Evolutionary conservation across 1,140 invertebrate species (phyloP), one percentile per base, ranked within the genome.

Genomic region (Brachionus paranguensis): DNA sequence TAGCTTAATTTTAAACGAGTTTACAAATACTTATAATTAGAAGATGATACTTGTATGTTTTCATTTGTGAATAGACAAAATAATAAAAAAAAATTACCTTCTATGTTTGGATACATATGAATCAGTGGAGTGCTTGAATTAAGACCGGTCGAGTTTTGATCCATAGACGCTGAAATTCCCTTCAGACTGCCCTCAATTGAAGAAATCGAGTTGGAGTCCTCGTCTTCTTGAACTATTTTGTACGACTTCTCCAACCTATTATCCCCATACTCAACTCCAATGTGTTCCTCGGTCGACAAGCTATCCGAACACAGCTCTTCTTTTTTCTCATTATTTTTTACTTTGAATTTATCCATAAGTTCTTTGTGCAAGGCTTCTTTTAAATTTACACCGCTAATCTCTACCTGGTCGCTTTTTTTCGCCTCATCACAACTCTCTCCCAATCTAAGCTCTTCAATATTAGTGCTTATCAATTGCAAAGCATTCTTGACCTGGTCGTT

Each of bases 141-240:
- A n/a, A 74, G 78, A 53, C 55, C 50, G 14, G 47, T 24, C 17
- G 55, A 60, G 20, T 65, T 65, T 60, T 79, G 78, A 24, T 27
- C 43, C 27, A 64, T 17, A 64, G 53, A 12, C n/a, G 53, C 20
- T n/a, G 72, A 76, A 27, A 76, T 50, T 20, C 78, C 78, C n/a
- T 81, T 81, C 24, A 81, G 64, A 68, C 78, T 81, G n/a, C 78
- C 78, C 43, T 81, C 78, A 81, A 81, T 81, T 11, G 78, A 81
- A 11, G 78, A 81, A 43, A 81, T 64, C 5, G 72, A 76, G 14
- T 76, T 76, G 1, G 37, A 60, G 20, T 76, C 72, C 43, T 76
- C 45, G 20, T 76, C 72, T 27, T 76, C 27, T 76, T 76, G 27
- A 64, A 64, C 37, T 33, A 81, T 45, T 81, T 41, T 33, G 24